phyloP scores from a whole-genome alignment of 2,888 invertebrate genomes.

The Parapristionchus giblindavisi region DNA sequence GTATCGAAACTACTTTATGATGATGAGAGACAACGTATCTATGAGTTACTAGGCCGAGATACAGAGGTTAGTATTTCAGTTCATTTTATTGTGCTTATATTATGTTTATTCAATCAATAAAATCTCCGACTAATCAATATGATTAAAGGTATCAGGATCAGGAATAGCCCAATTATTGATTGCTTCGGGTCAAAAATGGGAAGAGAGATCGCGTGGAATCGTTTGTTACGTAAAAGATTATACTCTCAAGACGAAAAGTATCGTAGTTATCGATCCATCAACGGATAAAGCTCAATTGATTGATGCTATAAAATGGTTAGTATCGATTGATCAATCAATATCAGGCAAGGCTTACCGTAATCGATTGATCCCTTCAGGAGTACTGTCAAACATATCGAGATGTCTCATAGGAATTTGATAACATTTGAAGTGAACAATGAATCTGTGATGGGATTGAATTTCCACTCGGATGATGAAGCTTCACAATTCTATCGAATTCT shows the following conservation, averaged over 20 bases:
- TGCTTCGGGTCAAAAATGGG: neutral
- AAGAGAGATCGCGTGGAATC: constrained; percentile 12
- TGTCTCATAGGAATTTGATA: constrained; percentile 18
- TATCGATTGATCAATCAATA: no score
- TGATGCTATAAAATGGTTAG: constrained; percentile 11
- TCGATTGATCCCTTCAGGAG: constrained; percentile 8
- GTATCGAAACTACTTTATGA: constrained; percentile 7
- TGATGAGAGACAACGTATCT: neutral
- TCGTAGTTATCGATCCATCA: constrained; percentile 5
- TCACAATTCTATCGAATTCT: constrained; percentile 18
- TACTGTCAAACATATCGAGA: neutral
- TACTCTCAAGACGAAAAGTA: constrained; percentile 4
- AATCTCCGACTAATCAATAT: neutral
- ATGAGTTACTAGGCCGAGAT: neutral
- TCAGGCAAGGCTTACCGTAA: no score
- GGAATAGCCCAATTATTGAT: constrained; percentile 25
- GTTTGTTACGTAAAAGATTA: constrained; percentile 32
- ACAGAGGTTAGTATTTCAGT: constrained; percentile 2
- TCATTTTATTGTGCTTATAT: neutral
- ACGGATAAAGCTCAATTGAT: neutral
- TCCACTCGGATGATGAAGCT: neutral
- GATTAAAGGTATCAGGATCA: constrained; percentile 7
- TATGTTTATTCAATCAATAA: neutral
- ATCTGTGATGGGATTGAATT: constrained; percentile 24
- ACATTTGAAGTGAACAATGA: constrained; percentile 14